Base-by-base conservation (phyloP, 1,140 invertebrate species). In the Ceratina australensis region DNA sequence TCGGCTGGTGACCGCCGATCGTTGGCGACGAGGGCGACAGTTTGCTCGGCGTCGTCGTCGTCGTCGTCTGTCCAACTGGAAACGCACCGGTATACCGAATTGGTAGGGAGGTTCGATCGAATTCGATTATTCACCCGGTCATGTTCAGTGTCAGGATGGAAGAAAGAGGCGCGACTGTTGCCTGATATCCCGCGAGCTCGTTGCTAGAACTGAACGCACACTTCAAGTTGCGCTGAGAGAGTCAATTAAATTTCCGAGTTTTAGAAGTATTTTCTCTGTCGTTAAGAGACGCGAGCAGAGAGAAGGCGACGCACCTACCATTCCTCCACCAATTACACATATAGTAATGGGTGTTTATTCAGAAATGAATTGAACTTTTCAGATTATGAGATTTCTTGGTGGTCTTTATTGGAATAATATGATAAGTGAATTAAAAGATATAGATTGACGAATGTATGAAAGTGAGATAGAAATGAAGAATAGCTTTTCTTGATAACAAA, bases 141-240 rank as follows among this genome's bases (percentile, higher is more conserved):
- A 42, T 42, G 33, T 33, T n/a, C 33, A 33, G 80, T 57, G 88
- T 85, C 84, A 88, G 72, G 82, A 84, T 67, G 81, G 82, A 83
- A 86, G 82, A 84, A 88, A 86, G 79, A 87, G 82, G 85, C 86
- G 69, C 69, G 87, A 86, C 84, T 87, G 82, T 87, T 88, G 85
- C 81, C 83, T 81, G 80, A 88, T 81, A 87, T 87, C 83, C 86
- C 87, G 86, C 79, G 83, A 87, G 75, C 81, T 87, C 78, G 83
- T 68, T 64, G 81, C 86, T 89, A 89, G 80, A 89, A 88, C 86
- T 87, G 59, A 87, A 82, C 76, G 82, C 57, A 87, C 76, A 85
- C 76, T 75, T 80, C 72, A 67, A 81, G 81, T 86, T 84, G 69
- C 82, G 42, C 10, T 16, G 54, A 42, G 16, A 47, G 52, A 67